Base-by-base conservation (phyloP, 2,113 vertebrate genomes). In the Atherinomorus stipes region DNA sequence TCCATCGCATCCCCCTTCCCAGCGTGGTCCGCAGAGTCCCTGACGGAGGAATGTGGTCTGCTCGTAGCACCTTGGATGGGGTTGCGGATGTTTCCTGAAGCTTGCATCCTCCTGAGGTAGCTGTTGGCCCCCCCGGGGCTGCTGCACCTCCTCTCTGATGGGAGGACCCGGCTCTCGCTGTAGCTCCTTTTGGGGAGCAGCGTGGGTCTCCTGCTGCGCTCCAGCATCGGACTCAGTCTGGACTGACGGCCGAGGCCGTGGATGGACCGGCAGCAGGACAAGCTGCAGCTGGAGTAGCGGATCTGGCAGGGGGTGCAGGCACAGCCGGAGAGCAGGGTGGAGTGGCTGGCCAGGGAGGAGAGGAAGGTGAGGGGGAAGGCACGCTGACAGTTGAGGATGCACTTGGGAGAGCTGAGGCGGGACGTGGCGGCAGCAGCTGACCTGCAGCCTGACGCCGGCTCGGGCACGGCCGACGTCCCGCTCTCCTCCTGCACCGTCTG, bases 401-500 rank as follows among this genome's bases (percentile, higher is more conserved):
- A 90, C 76, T 93, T 94, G 0, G 94, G 93, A 13, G 91, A 83
- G 77, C 93, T 93, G 72, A 94, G 93, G 40, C 89, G 88, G 7
- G 79, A 71, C 0, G 90, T 76, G 50, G 92, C 78, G 2, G 91
- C 87, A 0, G 89, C 78, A 4, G 90, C 77, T 0, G 92, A 85
- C 52, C 90, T 83, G 3, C 89, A 95, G 84, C 62, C n/a, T 0
- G 64, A 65, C 4, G 31, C 13, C 1, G 70, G 15, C 0, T 84
- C 78, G 21, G 87, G 64, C 5, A 21, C 63, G 0, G 12, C 18
- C 0, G 63, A 64, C 47, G 74, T 94, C 19, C 82, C 92, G 9
- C 66, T 93, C 74, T 98, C 96, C 0, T 89, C 86, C 75, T 95
- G 93, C 1, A 94, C 49, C 0, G 95, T 97, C 89, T 95, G 95